Base-by-base conservation (phyloP, 2,113 vertebrate genomes). In the Tinamus guttatus region DNA sequence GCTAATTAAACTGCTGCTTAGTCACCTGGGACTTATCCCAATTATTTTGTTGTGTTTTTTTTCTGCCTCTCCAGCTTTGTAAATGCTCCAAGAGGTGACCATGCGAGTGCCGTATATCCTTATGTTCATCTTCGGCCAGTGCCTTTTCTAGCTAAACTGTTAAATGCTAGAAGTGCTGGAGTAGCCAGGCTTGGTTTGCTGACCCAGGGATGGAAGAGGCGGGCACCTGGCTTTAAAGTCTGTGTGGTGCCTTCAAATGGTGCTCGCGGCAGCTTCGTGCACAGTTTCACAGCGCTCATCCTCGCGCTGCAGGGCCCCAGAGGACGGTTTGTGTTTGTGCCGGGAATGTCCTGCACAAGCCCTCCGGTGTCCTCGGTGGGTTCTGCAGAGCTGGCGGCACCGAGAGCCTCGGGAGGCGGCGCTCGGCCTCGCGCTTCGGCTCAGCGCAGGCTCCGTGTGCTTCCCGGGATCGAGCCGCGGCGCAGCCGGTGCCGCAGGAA, bases 331-430 rank as follows among this genome's bases (percentile, higher is more conserved):
- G 5, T 38, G 24, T 36, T 87, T 41, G 11, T 36, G 25, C 25
- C 49, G 9, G n/a, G 43, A 43, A 9, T 8, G 24, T 41, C 34
- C 70, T 36, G n/a, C 77, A 45, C n/a, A 0, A 34, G 5, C 13
- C 27, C 43, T 40, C 20, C 1, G 0, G 0, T 36, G 65, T 60
- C 3, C 36, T 22, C 13, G 0, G 1, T 32, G 24, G 27, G 8
- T 52, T 58, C 21, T 36, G 58, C 51, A 11, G 9, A 17, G 28
- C 5, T 36, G 43, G 43, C 34, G 36, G n/a, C n/a, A n/a, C n/a
- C n/a, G n/a, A n/a, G 68, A 32, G 2, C n/a, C 49, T 41, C 20
- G 22, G 54, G 32, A n/a, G 14, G 56, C 4, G 41, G 4, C 14
- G 12, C 28, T 40, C 43, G n/a, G 32, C 28, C 27, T 25, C 32